These are phyloP conservation scores for Engystomops pustulosus DNA, from an alignment of 2,113 vertebrate species.

Conservation along the genomic window DNA sequence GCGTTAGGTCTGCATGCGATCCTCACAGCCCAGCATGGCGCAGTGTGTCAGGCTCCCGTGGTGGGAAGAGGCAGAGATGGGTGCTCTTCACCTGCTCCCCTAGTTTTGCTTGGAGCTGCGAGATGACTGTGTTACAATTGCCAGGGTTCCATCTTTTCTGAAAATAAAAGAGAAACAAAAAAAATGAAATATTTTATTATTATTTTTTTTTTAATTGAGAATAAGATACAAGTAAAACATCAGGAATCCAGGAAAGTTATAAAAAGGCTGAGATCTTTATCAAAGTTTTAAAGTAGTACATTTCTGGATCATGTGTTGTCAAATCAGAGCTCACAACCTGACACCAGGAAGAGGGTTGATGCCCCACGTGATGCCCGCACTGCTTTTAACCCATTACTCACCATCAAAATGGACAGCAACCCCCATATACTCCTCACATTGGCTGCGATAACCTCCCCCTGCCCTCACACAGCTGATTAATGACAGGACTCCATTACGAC, in stretches of 20 bases:
- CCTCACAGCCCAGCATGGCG: slow-evolving; percentile 48
- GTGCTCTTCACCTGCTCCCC: slow-evolving; percentile 20
- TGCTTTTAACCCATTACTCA: background rate
- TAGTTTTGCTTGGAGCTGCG: slow-evolving; percentile 13
- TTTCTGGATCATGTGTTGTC: background rate
- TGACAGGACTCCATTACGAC: slow-evolving; percentile 20
- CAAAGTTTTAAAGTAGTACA: background rate
- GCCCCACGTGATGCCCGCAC: background rate
- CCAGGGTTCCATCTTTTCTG: slow-evolving; percentile 51
- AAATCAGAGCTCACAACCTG: background rate
- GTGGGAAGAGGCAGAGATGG: slow-evolving; percentile 44
- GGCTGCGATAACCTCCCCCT: background rate
- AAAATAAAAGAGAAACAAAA: background rate
- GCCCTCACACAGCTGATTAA: slow-evolving; percentile 15
- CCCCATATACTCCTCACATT: background rate
- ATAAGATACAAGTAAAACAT: no score
- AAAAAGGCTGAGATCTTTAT: no score
- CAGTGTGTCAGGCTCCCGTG: slow-evolving; percentile 44
- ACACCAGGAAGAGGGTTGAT: background rate
- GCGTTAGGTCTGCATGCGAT: slow-evolving; percentile 56
- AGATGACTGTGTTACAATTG: slow-evolving; percentile 8
- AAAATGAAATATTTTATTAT: no score
- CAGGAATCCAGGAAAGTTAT: background rate
- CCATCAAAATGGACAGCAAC: background rate
- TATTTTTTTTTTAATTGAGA: no score